Base-by-base conservation (phyloP, 2,888 invertebrate genomes). In the Acrocera orbiculus region DNA sequence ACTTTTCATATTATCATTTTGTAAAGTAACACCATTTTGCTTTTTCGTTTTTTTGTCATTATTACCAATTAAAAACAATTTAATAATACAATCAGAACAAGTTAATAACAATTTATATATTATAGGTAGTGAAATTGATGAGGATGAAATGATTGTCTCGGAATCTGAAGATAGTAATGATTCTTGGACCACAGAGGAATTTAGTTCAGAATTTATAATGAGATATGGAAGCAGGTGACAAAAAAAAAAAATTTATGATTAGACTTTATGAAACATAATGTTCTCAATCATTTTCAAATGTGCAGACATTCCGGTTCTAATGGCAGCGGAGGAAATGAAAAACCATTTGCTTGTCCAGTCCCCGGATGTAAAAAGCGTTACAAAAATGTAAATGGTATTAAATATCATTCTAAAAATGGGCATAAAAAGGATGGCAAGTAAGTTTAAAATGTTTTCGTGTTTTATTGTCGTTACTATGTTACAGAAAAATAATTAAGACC, bases 311-410 rank as follows among this genome's bases (percentile, higher is more conserved):
- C 60, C 47, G 60, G 58, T 44, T 51, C 56, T 41, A 67, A 58
- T 48, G 58, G 59, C 40, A 54, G 51, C 44, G 54, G 63, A 33
- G 63, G 62, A 40, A 60, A 56, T 42, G 79, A 81, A 53, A 83
- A 81, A 55, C 82, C 82, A 2, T 83, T 79, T 60, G 77, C 76
- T 6, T 86, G 86, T 54, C 81, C 82, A 2, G 77, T 85, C 38
- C 81, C 81, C 31, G 83, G 83, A 29, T 86, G 85, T 61, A 78
- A 79, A 58, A 86, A 86, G 53, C 68, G 80, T 26, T 86, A 86
- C 61, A 85, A 85, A 58, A 86, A 85, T 55, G 75, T 82, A 36
- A 85, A 85, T 58, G 85, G 85, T 36, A 82, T 85, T 50, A 85
- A 83, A 53, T 85, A 86, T 58, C 85, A 86, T 61, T 79, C 79